Base-by-base conservation (phyloP, 2,888 invertebrate species). In the Agonopterix alstromeriana region DNA sequence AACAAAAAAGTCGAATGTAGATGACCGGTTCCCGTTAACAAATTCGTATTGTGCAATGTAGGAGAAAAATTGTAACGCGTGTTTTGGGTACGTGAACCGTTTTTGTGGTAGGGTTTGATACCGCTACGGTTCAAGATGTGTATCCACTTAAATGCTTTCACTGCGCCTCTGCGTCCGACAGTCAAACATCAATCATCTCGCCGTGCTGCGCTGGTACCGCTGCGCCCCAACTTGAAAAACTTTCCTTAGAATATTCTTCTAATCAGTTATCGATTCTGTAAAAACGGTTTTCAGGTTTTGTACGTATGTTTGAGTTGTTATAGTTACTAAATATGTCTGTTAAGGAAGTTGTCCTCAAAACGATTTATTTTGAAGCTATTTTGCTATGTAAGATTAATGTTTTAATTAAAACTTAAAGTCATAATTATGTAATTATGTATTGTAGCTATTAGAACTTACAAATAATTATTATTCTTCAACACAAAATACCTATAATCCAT, bases 41-140 rank as follows among this genome's bases (percentile, higher is more conserved):
- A 79, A 84, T 82, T 86, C 82, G 85, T 82, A 87, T 88, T 87
- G 88, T 87, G 87, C 82, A 87, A 88, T 84, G 82, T 80, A 74
- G 76, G 77, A 84, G 86, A 86, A 85, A 84, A 86, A 83, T 86
- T 80, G 79, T 85, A 81, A 79, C 81, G 80, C 81, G 73, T 79
- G 80, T 27, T 27, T 27, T 27, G 27, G 3, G 27, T 67, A 62
- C 67, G 65, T 64, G 55, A 11, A 36, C 10, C 35, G 64, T 79
- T 80, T 82, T 79, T 77, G 73, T 77, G 73, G 77, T 73, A 75
- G 74, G 73, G 73, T 76, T 77, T 67, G 76, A 77, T 82, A 82
- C 81, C 80, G 81, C 82, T 82, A 83, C 68, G 72, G 70, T 65
- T 65, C 62, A 65, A 72, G 69, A 27, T 68, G 69, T 65, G 70